Conservation (phyloP, 2,888 invertebrate species). For the Pollenia labialis region DNA sequence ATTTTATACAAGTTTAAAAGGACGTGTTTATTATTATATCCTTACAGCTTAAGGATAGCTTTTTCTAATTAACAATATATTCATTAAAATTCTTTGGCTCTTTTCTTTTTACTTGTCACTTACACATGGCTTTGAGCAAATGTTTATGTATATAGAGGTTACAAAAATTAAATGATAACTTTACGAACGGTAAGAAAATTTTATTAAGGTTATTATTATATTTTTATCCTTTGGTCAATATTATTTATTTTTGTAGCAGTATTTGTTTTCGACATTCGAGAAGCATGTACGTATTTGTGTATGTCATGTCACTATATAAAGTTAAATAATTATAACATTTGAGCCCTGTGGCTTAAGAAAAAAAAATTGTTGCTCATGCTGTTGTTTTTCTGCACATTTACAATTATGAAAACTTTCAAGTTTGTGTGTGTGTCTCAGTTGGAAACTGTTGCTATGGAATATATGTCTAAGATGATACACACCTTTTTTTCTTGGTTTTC, state of each 20-base stretch:
- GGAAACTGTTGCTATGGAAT: constrained; percentile 58
- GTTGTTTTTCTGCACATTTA: background rate
- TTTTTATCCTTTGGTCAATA: constrained; percentile 47
- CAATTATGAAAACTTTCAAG: constrained; percentile 33
- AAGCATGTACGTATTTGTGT: background rate
- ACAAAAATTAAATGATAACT: background rate
- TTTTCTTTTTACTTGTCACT: background rate
- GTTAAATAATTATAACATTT: constrained; percentile 49
- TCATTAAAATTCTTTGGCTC: constrained; percentile 66
- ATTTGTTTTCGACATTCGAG: constrained; percentile 7
- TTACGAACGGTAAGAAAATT: background rate
- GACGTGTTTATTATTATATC: constrained; percentile 45
- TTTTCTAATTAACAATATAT: constrained; percentile 74
- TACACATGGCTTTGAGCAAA: background rate
- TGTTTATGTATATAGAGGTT: background rate
- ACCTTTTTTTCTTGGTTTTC: constrained; percentile 24
- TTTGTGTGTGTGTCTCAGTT: background rate
- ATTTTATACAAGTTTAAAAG: background rate
- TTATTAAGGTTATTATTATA: constrained; percentile 54
- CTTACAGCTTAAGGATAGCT: constrained; percentile 68
- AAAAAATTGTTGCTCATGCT: constrained; percentile 39
- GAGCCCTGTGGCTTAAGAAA: constrained; percentile 60
- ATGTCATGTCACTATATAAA: background rate
- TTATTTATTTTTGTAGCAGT: background rate
- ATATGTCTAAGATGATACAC: constrained; percentile 3